Percentiles rank a stretch among this genome's conserved stretches.
These are phyloP conservation scores for Petroica traversi DNA, from an alignment of 2,113 vertebrate genomes.

Conservation along the genomic window DNA sequence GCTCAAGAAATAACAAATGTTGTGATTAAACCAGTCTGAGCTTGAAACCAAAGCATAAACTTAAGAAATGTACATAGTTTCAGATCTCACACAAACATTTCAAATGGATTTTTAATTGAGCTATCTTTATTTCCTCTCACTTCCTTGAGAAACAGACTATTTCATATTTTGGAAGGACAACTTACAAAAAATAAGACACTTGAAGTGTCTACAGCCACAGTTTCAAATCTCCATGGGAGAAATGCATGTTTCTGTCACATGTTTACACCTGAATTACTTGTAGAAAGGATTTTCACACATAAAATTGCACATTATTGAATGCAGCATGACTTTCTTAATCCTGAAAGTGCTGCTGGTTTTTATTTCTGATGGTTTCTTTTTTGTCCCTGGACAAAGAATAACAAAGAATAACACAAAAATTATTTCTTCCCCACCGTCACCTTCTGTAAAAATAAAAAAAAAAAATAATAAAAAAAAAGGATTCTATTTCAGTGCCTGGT, in stretches of 20 bases:
- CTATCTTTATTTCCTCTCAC: neutral
- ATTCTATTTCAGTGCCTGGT: neutral
- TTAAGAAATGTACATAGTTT: neutral
- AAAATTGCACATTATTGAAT: neutral
- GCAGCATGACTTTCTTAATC: neutral
- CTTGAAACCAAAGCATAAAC: neutral
- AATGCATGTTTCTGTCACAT: neutral
- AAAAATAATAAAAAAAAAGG: neutral
- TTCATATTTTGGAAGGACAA: neutral
- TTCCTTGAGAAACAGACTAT: neutral
- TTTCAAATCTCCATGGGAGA: neutral
- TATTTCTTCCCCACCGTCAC: neutral
- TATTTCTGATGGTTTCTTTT: neutral
- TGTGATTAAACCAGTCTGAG: slow-evolving; percentile 18
- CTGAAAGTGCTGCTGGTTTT: neutral
- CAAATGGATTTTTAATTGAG: neutral
- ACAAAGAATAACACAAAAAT: neutral
- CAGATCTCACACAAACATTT: neutral
- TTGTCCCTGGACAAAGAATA: neutral
- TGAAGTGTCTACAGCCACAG: accelerated
- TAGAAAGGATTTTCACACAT: accelerated
- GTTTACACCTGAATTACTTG: neutral
- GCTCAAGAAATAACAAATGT: neutral
- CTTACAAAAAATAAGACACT: neutral
- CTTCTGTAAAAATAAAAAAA: neutral